These are phyloP conservation scores for Cydia pomonella DNA, from an alignment of 1,140 invertebrate genomes.

Conservation along the genomic window DNA sequence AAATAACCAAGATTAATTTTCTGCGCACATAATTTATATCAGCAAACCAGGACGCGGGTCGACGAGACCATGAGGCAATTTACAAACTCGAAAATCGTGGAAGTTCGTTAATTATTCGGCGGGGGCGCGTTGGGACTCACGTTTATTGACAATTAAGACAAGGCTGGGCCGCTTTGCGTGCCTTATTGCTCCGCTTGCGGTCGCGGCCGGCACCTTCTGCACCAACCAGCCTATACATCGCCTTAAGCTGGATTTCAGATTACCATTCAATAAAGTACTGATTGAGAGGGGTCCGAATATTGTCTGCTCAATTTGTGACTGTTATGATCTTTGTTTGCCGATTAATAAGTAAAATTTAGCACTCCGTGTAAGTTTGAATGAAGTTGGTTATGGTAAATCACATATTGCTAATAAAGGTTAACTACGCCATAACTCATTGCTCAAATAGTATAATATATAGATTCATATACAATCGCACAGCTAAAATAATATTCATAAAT, in stretches of 20 bases:
- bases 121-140: conserved; percentile 64
- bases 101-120: conserved; percentile 79
- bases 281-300: conserved; percentile 42
- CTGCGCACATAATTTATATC: conserved; percentile 74
- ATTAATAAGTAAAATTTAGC: not conserved
- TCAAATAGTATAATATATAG: no score
- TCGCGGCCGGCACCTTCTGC: conserved; percentile 31
- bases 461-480: no score
- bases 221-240: conserved; percentile 25
- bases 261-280: conserved; percentile 57
- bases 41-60: conserved; percentile 69
- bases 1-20: conserved; percentile 77
- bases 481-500: no score
- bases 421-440: no score
- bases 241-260: conserved; percentile 45
- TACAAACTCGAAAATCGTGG: conserved; percentile 79
- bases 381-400: not conserved
- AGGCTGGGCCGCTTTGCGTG: conserved; percentile 63
- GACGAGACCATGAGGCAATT: conserved; percentile 77
- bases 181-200: conserved; percentile 60
- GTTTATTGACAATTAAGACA: conserved; percentile 79
- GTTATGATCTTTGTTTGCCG: conserved; percentile 9
- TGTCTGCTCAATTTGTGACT: conserved; percentile 20
- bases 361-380: not conserved
- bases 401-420: no score